These are phyloP conservation scores for Tiliacea aurago DNA, from an alignment of 2,888 invertebrate species.

Conservation along the genomic window DNA sequence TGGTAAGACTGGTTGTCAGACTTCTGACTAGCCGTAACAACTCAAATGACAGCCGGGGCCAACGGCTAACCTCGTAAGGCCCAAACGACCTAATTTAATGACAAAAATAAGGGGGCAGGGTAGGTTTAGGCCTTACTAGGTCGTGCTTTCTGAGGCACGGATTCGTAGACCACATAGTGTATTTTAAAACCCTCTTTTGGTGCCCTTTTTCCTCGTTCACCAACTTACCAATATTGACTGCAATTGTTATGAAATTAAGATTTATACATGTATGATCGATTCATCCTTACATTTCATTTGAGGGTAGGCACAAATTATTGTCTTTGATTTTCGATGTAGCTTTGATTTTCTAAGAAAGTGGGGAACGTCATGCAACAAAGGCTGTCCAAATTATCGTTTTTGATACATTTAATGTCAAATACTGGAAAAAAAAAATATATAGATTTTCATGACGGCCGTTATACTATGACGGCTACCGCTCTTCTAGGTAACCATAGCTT, in stretches of 20 bases:
- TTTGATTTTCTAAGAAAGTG: too few relatives aligned
- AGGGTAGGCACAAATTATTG: constrained; percentile 26
- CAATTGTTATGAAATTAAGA: constrained; percentile 32
- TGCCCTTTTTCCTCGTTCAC: background rate
- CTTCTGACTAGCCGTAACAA: background rate
- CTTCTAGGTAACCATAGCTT: too few relatives aligned
- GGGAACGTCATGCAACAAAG: too few relatives aligned
- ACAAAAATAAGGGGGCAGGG: too few relatives aligned
- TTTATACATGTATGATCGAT: constrained; percentile 42
- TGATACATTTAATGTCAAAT: too few relatives aligned
- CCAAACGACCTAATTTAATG: too few relatives aligned
- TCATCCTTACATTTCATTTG: constrained; percentile 32
- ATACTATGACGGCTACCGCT: too few relatives aligned
- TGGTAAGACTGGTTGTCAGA: background rate
- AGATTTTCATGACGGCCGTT: too few relatives aligned
- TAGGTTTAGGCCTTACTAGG: too few relatives aligned
- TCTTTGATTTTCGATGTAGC: background rate
- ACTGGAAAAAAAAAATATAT: too few relatives aligned
- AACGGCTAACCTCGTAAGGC: too few relatives aligned
- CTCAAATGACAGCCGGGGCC: background rate
- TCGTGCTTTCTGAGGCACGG: background rate
- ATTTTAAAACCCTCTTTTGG: background rate
- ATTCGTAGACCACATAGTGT: background rate
- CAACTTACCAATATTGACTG: constrained; percentile 12
- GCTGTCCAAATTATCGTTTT: too few relatives aligned